Base-by-base conservation (phyloP, 2,113 vertebrate species). In the Etia nguti region DNA sequence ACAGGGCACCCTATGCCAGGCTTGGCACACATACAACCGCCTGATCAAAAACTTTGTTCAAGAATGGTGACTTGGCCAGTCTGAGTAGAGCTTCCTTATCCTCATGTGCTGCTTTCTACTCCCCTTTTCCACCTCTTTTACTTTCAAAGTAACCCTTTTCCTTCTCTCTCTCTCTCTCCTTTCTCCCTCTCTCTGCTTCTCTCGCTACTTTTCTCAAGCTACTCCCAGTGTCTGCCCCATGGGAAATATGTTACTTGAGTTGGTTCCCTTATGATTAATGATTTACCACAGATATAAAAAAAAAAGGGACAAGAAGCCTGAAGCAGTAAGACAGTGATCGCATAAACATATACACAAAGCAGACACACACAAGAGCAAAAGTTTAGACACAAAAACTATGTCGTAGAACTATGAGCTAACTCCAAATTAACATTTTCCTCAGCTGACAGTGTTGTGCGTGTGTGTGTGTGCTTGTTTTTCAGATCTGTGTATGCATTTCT, bases 181-280 rank as follows among this genome's bases (percentile, higher is more conserved):
- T 50, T 56, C 60, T 73, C 22, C 22, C 38, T 79, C 46, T 31
- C 56, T 73, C 73, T 22, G 16, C 79, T 89, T 62, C 43, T 89
- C 26, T 62, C 52, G n/a, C 26, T 20, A 57, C 60, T 75, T 31
- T 87, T 50, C 85, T 85, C 22, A 52, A 91, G 79, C 85, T 90
- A 36, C 86, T 89, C 81, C 75, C 46, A 18, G 82, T 82, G 55
- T 60, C 38, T 73, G 59, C 80, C 91, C 80, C 91, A 90, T 89
- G 92, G 94, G 93, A 93, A 86, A 88, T 57, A 79, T 92, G 90
- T 88, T 87, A 83, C 87, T 94, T 92, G 91, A 95, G 88, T 94
- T 65, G 84, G 91, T 85, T 93, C 93, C 93, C 91, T 92, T 85
- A 93, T 94, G 94, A 95, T 95, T 93, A 94, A 95, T 95, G 94